These are phyloP conservation scores for Leptonema lineaticorne DNA, from an alignment of 1,140 invertebrate genomes.

Conservation along the genomic window DNA sequence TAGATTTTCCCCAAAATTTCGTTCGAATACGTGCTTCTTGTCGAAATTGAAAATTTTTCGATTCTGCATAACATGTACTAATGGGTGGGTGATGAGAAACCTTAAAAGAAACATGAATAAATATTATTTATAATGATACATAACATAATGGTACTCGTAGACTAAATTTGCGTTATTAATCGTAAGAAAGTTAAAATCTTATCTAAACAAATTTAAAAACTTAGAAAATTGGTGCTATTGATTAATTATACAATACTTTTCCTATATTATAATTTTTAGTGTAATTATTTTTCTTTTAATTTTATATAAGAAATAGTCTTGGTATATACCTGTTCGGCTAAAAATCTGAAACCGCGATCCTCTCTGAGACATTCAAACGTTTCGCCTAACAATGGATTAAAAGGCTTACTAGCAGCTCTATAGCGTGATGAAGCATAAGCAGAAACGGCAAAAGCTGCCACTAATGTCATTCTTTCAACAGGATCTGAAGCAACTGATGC, in stretches of 20 bases:
- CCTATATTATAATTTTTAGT: no score
- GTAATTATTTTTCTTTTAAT: background rate
- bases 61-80: constrained; percentile 78
- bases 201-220: no score
- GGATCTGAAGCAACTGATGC: constrained; percentile 65
- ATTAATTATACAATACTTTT: no score
- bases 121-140: no score
- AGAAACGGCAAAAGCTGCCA: constrained; percentile 83
- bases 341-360: constrained; percentile 75
- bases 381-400: constrained; percentile 84
- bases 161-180: no score
- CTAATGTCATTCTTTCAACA: constrained; percentile 71
- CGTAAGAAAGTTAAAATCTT: no score
- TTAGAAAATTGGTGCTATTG: no score
- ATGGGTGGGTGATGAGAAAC: constrained; percentile 88
- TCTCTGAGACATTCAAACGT: constrained; percentile 80
- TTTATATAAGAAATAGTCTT: background rate
- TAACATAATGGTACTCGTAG: no score
- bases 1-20: constrained; percentile 90
- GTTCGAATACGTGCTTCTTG: constrained; percentile 82
- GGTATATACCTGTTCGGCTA: constrained; percentile 35
- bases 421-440: constrained; percentile 77
- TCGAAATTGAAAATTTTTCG: constrained; percentile 71
- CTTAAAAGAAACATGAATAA: constrained; percentile 54
- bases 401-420: constrained; percentile 81